Percentiles rank a stretch among this genome's conserved stretches.
phyloP scores from a whole-genome alignment of 2,888 invertebrate genomes.

The Cosmia trapezina region DNA sequence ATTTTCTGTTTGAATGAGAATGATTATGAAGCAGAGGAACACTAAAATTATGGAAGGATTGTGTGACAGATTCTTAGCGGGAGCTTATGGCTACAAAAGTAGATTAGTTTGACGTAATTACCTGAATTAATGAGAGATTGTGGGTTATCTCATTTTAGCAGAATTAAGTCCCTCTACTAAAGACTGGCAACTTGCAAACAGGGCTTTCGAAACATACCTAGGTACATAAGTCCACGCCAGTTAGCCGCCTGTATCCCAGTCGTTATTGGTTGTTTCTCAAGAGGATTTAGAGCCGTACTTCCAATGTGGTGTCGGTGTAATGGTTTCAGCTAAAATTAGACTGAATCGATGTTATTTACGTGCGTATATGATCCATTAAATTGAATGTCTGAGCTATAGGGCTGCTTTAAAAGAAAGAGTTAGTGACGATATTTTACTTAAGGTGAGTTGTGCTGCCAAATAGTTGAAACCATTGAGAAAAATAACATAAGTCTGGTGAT shows the following conservation, averaged over 20 bases:
- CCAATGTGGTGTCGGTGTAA: slow-evolving; percentile 37
- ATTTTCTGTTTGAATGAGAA: background rate
- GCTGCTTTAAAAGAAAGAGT: background rate
- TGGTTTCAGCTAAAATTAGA: slow-evolving; percentile 42
- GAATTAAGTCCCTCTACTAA: background rate
- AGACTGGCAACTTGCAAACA: background rate
- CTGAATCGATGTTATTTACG: slow-evolving; percentile 18
- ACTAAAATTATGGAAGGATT: no score
- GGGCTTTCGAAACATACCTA: background rate
- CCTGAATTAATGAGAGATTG: no score
- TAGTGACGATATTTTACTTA: background rate
- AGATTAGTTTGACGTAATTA: no score
- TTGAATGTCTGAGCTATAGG: slow-evolving; percentile 18
- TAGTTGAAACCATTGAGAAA: no score
- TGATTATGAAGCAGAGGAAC: no score
- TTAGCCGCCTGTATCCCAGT: background rate
- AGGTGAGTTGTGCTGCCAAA: no score
- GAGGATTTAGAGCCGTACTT: slow-evolving; percentile 44
- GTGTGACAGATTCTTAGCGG: no score
- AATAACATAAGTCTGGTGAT: no score
- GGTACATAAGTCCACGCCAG: background rate
- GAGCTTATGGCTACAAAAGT: no score
- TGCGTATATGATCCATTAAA: slow-evolving; percentile 23
- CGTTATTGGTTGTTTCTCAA: slow-evolving; percentile 18
- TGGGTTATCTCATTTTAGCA: no score